These are phyloP conservation scores for Euplexia lucipara DNA, from an alignment of 2,888 invertebrate species.

Conservation along the genomic window DNA sequence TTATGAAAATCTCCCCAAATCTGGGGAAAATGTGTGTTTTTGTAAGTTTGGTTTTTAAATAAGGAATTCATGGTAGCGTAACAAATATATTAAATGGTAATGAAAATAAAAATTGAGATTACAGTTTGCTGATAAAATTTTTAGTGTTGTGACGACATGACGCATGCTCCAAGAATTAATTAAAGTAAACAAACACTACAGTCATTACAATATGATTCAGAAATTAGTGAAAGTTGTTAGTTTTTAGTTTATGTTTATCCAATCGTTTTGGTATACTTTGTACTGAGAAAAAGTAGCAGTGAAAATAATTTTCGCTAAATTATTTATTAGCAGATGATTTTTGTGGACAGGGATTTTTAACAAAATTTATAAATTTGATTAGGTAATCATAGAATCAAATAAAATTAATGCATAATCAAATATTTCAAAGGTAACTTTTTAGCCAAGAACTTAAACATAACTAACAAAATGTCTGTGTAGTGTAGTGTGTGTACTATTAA, in stretches of 20 bases:
- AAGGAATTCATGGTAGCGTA: not conserved
- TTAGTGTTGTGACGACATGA: not conserved
- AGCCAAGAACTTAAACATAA: no score
- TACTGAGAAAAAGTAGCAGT: no score
- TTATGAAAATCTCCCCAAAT: conserved; percentile 62
- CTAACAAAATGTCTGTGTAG: no score
- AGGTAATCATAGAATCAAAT: no score
- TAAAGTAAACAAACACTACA: not conserved
- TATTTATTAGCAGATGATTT: no score
- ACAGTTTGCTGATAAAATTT: not conserved
- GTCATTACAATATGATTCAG: conserved; percentile 3
- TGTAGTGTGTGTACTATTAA: no score
- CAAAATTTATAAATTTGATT: no score
- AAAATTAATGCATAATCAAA: no score
- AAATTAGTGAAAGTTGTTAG: not conserved
- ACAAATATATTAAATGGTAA: not conserved
- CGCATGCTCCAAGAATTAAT: not conserved
- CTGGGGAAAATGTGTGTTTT: conserved; percentile 47
- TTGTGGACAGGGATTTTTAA: no score
- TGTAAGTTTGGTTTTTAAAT: conserved; percentile 16
- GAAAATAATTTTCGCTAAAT: no score
- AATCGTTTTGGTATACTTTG: not conserved
- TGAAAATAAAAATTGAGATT: conserved; percentile 4
- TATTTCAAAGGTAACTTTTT: no score
- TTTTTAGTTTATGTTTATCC: not conserved